Evolutionary conservation across 2,113 vertebrate species (phyloP).

Genomic region (Sinocyclocheilus anophthalmus): DNA sequence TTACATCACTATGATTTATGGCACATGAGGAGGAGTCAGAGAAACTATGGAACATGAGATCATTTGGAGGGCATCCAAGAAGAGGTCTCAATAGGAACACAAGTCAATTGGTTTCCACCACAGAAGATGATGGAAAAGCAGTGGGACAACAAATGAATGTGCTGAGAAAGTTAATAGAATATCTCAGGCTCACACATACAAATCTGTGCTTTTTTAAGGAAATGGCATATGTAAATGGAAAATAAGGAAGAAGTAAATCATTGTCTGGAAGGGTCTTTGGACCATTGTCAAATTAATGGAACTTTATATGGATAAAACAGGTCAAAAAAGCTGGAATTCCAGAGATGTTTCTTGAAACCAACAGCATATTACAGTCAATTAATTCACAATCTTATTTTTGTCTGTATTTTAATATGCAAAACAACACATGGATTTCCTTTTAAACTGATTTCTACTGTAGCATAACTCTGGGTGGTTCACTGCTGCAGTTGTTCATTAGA

Average conservation of each 20-base stretch:
- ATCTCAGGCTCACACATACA: background rate
- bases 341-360: background rate
- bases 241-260: background rate
- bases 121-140: constrained; percentile 71
- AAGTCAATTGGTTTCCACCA: constrained; percentile 75
- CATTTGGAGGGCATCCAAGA: constrained; percentile 71
- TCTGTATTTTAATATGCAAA: constrained; percentile 2
- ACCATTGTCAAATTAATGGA: background rate
- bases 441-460: background rate
- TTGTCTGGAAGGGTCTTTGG: background rate
- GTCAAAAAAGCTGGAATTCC: background rate
- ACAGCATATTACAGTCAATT: background rate
- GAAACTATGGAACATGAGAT: constrained; percentile 73
- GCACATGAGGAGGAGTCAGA: constrained; percentile 64
- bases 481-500: background rate
- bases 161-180: constrained; percentile 47
- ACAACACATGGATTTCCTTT: background rate
- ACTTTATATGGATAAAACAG: background rate
- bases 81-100: constrained; percentile 71
- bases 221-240: background rate
- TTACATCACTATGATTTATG: constrained; percentile 80
- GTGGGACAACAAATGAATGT: constrained; percentile 58
- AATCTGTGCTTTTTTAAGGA: constrained; percentile 1
- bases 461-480: background rate
- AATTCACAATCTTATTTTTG: background rate